Base-by-base conservation (phyloP, 1,140 invertebrate species). In the Maconellicoccus hirsutus region DNA sequence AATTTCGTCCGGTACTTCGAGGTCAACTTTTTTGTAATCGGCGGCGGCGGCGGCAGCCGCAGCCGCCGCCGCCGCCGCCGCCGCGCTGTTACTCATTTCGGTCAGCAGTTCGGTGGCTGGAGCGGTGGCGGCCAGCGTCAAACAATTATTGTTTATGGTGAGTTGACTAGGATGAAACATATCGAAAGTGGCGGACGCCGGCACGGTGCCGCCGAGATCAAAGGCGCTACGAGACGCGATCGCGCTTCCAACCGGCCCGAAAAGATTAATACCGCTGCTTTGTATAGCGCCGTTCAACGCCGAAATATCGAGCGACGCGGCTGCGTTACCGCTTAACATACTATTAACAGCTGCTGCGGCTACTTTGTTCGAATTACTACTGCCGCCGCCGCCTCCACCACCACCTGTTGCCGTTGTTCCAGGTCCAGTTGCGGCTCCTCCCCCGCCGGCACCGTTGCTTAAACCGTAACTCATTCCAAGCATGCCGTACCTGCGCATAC, bases 1-100 rank as follows among this genome's bases (percentile, higher is more conserved):
- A 70, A n/a, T 0, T 73, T 89, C 86, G 84, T 91, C 96, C 72
- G 93, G 87, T 80, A 98, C 94, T 86, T 96, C 92, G 78, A 89
- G 82, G 78, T 89, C 87, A 78, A 94, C 87, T 84, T 93, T 73
- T 19, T 73, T 74, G n/a, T 69, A n/a, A 0, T 73, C 75, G 21
- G 61, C 63, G 0, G 59, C 70, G n/a, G n/a, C n/a, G n/a, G n/a
- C n/a, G n/a, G n/a, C n/a, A n/a, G n/a, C n/a, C n/a, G n/a, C n/a
- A n/a, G n/a, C n/a, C n/a, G n/a, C n/a, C n/a, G n/a, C n/a, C n/a
- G n/a, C n/a, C n/a, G n/a, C n/a, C n/a, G n/a, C 75, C n/a, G 59
- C 61, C 0, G 59, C 70, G 0, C 71, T 59, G 8, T 21, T 29
- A 3, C 14, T 33, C 25, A 70, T 70, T 21, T 27, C 25, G 3